Base-by-base conservation (phyloP, 2,797 vertebrate species). In the Leptodactylus fallax region DNA sequence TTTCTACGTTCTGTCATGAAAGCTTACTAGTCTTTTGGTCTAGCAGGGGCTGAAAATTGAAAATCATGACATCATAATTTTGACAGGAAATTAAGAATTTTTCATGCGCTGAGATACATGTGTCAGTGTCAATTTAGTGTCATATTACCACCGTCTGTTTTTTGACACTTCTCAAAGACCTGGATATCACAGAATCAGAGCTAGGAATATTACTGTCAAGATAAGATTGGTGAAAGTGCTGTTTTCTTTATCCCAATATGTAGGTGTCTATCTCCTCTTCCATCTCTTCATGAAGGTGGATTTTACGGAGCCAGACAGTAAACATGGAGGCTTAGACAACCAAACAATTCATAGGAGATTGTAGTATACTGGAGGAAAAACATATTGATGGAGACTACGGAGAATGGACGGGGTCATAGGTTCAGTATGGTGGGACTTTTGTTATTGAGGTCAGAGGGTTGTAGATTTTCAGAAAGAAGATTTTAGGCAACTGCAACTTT, bases 191-290 rank as follows among this genome's bases (percentile, higher is more conserved):
- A 49, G 10, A 47, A 80, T 80, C 58, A 49, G 11, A 80, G 60
- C 58, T 47, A 49, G 60, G 19, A 81, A 81, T 81, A 81, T 81
- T 81, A 21, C 79, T 81, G 79, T 81, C 19, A 63, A 23, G 47
- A 65, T 63, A 23, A 81, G 61, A 80, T 25, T 65, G 60, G 19
- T 63, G 58, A 80, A 61, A 60, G 14, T 23, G 36, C 36, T 81
- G 58, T 58, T 63, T 12, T 81, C 60, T 63, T 81, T 49, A 61
- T 45, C 79, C 79, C 14, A 60, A 80, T 80, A 80, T n/a, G 36
- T 80, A 63, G 16, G 60, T 9, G 13, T 47, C 11, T 58, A 58
- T 79, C 56, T 56, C 55, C 27, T 21, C 72, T 16, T 79, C 10
- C 9, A 19, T 55, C 12, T 55, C 51, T 55, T 14, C 21, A 25